These are phyloP conservation scores for Trypoxylus dichotomus DNA, from an alignment of 1,140 invertebrate genomes.

Conservation along the genomic window DNA sequence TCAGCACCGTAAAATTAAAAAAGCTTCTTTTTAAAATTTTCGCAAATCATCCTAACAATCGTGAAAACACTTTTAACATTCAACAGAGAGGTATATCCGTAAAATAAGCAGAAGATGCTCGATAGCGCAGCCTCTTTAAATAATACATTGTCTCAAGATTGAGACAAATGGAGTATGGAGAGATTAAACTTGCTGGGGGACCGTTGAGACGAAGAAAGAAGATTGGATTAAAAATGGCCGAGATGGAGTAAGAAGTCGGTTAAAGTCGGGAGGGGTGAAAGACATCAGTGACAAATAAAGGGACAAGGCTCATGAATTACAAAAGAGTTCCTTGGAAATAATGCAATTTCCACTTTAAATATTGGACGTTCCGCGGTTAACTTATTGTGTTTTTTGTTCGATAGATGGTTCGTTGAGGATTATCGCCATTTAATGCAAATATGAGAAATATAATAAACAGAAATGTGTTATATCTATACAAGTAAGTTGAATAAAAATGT, in stretches of 20 bases:
- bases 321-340: slow-evolving; percentile 16
- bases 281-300: slow-evolving; percentile 25
- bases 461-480: neutral
- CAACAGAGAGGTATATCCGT: neutral
- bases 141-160: slow-evolving; percentile 29
- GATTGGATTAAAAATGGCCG: neutral
- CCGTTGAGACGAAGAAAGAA: slow-evolving; percentile 6
- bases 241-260: neutral
- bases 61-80: neutral
- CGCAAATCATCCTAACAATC: neutral
- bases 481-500: too few species aligned
- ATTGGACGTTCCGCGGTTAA: slow-evolving; percentile 1
- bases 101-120: neutral
- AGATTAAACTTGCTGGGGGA: slow-evolving; percentile 22
- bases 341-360: slow-evolving; percentile 25
- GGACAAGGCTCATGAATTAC: slow-evolving; percentile 16
- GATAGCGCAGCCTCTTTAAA: slow-evolving; percentile 27
- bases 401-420: neutral
- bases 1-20: too few species aligned
- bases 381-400: slow-evolving; percentile 2
- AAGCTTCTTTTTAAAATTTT: too few species aligned
- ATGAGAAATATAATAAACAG: neutral
- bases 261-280: neutral
- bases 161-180: slow-evolving; percentile 29
- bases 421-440: neutral